Percentiles rank a stretch among this genome's conserved stretches.
Evolutionary conservation across 2,888 invertebrate genomes (phyloP).

Genomic region (Ormyrus nitidulus): DNA sequence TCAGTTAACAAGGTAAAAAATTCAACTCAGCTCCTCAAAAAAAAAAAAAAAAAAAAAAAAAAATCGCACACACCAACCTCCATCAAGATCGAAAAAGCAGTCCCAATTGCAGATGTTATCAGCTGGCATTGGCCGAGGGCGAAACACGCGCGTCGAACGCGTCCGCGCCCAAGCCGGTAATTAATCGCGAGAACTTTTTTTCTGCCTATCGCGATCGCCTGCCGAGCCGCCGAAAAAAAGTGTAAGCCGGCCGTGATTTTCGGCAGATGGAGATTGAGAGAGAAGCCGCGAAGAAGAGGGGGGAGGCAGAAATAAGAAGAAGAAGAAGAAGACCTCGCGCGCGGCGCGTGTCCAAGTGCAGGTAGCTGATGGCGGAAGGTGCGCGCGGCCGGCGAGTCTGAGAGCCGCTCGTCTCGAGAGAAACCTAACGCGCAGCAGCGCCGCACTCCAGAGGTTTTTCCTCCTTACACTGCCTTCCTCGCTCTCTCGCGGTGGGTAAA

Average conservation of each 20-base stretch:
- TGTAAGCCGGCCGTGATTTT: neutral
- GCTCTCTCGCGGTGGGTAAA: no score
- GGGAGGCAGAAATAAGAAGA: neutral
- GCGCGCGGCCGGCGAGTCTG: neutral
- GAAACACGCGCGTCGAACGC: no score
- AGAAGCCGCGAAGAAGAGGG: neutral
- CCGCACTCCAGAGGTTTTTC: conserved; percentile 36
- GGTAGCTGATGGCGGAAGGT: conserved; percentile 61
- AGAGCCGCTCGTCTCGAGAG: neutral
- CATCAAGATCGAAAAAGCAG: no score
- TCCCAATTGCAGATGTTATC: no score
- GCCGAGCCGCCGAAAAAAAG: neutral
- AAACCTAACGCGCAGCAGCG: neutral
- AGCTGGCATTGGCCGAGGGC: no score
- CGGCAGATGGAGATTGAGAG: neutral
- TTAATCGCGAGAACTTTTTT: no score
- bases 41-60: no score
- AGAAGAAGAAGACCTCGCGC: conserved; percentile 58
- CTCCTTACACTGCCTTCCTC: neutral
- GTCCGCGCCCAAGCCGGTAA: no score
- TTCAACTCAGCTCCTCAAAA: no score
- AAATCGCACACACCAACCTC: no score
- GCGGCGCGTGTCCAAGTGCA: conserved; percentile 70
- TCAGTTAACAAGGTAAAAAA: no score
- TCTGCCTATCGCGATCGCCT: no score